Evolutionary conservation across 1,140 invertebrate species (phyloP).

Genomic region (Coenobita brevimanus): DNA sequence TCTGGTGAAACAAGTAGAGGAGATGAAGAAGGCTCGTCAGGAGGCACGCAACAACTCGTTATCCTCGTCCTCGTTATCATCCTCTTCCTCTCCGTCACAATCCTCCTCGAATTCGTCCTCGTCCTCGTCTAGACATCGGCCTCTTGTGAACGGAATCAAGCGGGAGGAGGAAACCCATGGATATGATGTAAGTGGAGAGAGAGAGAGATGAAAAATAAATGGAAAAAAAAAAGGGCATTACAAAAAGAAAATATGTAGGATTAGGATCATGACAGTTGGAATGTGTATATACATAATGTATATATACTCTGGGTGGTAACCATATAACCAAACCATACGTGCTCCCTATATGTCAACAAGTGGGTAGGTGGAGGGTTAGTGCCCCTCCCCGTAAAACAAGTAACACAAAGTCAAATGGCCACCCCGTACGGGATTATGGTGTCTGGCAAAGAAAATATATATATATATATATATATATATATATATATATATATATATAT

Average conservation of each 20-base stretch:
- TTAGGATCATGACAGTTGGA: too few species aligned
- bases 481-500: constrained; percentile 14
- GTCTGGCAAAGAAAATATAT: too few species aligned
- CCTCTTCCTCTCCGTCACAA: background rate
- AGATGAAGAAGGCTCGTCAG: constrained; percentile 62
- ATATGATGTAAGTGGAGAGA: constrained; percentile 34
- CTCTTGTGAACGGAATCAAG: constrained; percentile 51
- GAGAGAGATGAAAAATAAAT: too few species aligned
- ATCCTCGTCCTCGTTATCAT: background rate
- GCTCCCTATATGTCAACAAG: too few species aligned
- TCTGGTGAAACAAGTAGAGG: constrained; percentile 67
- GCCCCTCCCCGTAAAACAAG: too few species aligned
- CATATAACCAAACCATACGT: too few species aligned
- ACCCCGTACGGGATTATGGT: too few species aligned
- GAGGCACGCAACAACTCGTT: constrained; percentile 12
- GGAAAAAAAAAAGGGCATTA: too few species aligned
- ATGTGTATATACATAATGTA: background rate
- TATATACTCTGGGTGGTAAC: background rate
- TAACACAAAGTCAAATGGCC: too few species aligned
- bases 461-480: background rate
- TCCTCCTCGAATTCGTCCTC: constrained; percentile 7
- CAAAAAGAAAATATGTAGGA: too few species aligned
- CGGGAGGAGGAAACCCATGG: constrained; percentile 48
- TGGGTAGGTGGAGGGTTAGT: too few species aligned
- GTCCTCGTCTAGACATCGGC: constrained; percentile 41